Evolutionary conservation across 2,888 invertebrate genomes (phyloP).

Genomic region (Amiota mariae): DNA sequence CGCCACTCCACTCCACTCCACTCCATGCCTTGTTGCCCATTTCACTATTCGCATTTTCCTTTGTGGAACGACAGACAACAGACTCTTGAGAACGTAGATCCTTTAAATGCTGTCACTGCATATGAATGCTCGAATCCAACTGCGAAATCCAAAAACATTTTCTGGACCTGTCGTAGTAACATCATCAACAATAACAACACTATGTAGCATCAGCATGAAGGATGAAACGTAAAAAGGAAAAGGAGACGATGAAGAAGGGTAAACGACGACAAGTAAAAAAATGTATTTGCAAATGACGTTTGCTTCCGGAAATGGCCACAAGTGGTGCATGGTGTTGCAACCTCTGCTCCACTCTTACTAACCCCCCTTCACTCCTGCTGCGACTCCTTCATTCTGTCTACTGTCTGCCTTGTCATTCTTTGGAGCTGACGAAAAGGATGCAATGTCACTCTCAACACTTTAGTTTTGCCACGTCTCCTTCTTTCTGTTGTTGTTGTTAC

Average conservation of each 20-base stretch:
- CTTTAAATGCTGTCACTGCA: conserved; percentile 18
- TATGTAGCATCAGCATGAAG: not conserved
- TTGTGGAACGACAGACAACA: conserved; percentile 3
- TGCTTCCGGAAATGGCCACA: conserved; percentile 19
- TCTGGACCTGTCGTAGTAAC: not conserved
- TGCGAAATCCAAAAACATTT: conserved; percentile 12
- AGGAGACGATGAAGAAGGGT: not conserved
- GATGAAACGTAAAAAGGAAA: no score
- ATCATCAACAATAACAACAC: not conserved
- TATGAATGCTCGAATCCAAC: conserved; percentile 14
- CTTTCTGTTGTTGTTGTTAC: not conserved
- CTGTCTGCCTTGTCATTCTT: conserved; percentile 10
- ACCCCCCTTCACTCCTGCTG: no score
- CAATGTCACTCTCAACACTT: conserved; percentile 16
- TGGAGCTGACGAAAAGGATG: conserved; percentile 11
- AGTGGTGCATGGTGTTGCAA: not conserved
- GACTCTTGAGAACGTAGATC: not conserved
- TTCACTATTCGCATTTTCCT: conserved; percentile 5
- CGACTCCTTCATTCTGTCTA: no score
- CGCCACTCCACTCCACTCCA: no score
- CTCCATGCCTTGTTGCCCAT: not conserved
- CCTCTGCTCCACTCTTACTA: no score
- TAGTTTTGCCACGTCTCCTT: not conserved
- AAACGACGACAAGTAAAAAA: not conserved
- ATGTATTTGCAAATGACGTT: conserved; percentile 19